Evolutionary conservation across 2,113 vertebrate species (phyloP), one percentile per base, ranked within the genome.

Genomic region (Entelurus aequoreus): DNA sequence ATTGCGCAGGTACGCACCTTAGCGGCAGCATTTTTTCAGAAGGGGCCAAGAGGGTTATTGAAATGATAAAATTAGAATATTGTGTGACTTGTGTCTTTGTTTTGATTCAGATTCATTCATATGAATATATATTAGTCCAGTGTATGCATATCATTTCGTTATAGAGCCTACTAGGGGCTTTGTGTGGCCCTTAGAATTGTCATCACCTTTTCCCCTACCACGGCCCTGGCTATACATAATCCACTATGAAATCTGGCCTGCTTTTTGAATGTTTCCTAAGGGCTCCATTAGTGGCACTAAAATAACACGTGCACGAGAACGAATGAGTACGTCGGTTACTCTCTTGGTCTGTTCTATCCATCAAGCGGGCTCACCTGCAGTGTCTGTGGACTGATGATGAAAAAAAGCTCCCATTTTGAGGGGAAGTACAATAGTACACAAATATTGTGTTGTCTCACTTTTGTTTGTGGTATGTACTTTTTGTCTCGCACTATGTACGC

Each of bases 211-310:
- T 28, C 28, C 28, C 28, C 28, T 3, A 28, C 28, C 28, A 28
- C 28, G 28, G 28, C 28, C 28, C 12, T 12, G 60, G 62, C 40
- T 50, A 40, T 61, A 62, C 61, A 74, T 68, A 46, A 58, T 40
- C 19, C 58, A 40, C 47, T 69, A 47, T 21, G 15, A 69, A 65
- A 66, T 54, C 54, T 36, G 36, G 10, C 16, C 48, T 77, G 36
- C 62, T 58, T 69, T 62, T 65, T 83, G 83, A 82, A 82, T 69
- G 60, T 77, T 74, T 79, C 76, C 77, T 65, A 35, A 2, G 71
- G 81, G 75, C 59, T 69, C 65, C n/a, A 63, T 84, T 77, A 83
- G 59, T 55, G 51, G 59, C 56, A 49, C 42, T 69, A 60, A 72
- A 73, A 54, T 28, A 11, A 48, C 63, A 63, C 21, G 58, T 58